phyloP scores from a whole-genome alignment of 2,113 vertebrate species.

The Eclectus roratus region DNA sequence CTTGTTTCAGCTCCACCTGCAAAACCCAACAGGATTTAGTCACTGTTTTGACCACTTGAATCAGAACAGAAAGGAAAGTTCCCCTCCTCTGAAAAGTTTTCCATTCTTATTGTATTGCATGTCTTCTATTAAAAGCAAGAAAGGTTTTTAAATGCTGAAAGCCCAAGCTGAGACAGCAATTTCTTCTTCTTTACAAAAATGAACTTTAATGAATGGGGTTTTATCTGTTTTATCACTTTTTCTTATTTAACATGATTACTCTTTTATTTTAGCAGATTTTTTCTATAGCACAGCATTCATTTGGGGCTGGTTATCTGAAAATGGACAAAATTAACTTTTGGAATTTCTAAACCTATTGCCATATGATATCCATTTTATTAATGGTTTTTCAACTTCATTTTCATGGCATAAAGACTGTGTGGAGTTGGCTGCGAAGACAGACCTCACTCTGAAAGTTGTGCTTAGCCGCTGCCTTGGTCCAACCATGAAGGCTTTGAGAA shows the following conservation, averaged over 20 bases:
- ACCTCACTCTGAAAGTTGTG: background rate
- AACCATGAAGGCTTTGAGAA: fast-evolving
- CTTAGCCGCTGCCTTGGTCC: background rate
- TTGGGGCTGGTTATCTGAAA: background rate
- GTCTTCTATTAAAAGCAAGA: background rate
- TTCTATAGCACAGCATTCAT: background rate
- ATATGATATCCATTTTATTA: background rate
- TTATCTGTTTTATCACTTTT: background rate
- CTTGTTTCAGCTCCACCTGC: background rate
- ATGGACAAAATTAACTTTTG: background rate
- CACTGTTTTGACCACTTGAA: background rate
- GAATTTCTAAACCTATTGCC: background rate
- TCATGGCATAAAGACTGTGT: background rate
- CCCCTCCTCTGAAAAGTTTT: background rate
- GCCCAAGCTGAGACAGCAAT: background rate
- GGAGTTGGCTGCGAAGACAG: background rate
- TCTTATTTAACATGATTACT: background rate
- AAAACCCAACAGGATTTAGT: background rate
- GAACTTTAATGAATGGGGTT: background rate
- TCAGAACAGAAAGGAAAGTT: background rate
- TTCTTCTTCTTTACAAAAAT: background rate
- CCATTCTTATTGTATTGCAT: background rate
- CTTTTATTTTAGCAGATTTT: background rate
- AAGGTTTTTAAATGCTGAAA: background rate
- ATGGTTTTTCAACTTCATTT: background rate